A percentile compares a stretch with the other conserved stretches of the same genome.
phyloP scores from a whole-genome alignment of 2,888 invertebrate genomes.

The Epiblema foenella region DNA sequence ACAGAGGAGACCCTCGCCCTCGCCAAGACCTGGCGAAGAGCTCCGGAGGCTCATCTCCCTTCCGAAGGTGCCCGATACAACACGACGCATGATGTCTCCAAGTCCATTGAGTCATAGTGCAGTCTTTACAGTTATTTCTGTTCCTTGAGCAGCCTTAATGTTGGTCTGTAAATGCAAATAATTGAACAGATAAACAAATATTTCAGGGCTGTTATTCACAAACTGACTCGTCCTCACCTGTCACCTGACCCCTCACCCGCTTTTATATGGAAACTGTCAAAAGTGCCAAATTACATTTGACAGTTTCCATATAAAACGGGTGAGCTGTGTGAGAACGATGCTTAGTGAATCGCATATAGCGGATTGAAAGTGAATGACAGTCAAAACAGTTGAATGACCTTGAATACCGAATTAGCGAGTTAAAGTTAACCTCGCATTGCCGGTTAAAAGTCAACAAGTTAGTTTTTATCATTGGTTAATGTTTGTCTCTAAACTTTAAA shows the following conservation, averaged over 20 bases:
- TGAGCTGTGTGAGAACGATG: too few relatives aligned
- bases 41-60: constrained; percentile 62
- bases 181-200: constrained; percentile 11
- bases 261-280: too few relatives aligned
- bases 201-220: too few relatives aligned
- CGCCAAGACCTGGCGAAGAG: constrained; percentile 66
- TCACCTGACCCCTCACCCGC: too few relatives aligned
- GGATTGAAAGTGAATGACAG: constrained; percentile 13
- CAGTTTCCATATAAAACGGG: too few relatives aligned
- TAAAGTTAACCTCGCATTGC: constrained; percentile 25
- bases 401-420: constrained; percentile 33
- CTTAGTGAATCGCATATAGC: too few relatives aligned
- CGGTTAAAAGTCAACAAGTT: not conserved
- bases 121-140: constrained; percentile 19
- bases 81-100: constrained; percentile 64
- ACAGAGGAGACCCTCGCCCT: constrained; percentile 65
- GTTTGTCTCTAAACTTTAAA: too few relatives aligned
- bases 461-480: too few relatives aligned
- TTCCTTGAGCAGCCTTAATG: constrained; percentile 8
- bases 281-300: too few relatives aligned
- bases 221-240: too few relatives aligned
- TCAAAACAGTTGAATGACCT: constrained; percentile 23
- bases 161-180: constrained; percentile 22
- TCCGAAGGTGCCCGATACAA: constrained; percentile 62
- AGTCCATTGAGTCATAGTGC: constrained; percentile 60